Percentiles rank a stretch among this genome's conserved stretches.
These are phyloP conservation scores for Lophura nycthemera DNA, from an alignment of 2,113 vertebrate genomes.

Conservation along the genomic window DNA sequence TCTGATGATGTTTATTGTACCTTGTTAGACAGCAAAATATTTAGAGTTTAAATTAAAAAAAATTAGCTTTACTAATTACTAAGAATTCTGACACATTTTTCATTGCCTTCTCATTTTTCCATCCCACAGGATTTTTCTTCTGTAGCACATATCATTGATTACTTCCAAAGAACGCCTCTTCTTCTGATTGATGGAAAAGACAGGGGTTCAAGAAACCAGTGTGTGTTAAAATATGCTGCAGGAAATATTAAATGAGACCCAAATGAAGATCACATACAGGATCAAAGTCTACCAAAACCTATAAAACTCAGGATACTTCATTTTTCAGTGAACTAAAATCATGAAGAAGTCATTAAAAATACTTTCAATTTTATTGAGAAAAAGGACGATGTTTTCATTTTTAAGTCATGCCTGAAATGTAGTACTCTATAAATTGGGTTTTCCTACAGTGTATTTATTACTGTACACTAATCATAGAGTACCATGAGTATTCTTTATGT, in stretches of 20 bases:
- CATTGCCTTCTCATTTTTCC: neutral
- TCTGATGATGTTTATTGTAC: neutral
- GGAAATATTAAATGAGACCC: slow-evolving; percentile 68
- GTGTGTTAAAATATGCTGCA: slow-evolving; percentile 83
- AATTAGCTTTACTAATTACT: neutral
- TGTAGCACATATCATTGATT: slow-evolving; percentile 87
- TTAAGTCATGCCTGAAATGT: slow-evolving; percentile 34
- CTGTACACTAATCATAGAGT: slow-evolving; percentile 10
- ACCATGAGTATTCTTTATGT: neutral
- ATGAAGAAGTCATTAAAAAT: slow-evolving; percentile 49
- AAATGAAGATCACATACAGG: neutral
- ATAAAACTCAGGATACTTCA: neutral
- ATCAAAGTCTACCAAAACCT: neutral
- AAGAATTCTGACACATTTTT: neutral
- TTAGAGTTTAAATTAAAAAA: fast-evolving
- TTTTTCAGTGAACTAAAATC: neutral
- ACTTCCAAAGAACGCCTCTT: slow-evolving; percentile 88
- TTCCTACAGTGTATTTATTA: slow-evolving; percentile 47
- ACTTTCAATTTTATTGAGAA: slow-evolving; percentile 29
- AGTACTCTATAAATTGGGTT: neutral
- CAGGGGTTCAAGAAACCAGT: slow-evolving; percentile 88
- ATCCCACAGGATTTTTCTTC: slow-evolving; percentile 81
- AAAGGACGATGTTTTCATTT: neutral
- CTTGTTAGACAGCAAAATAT: neutral
- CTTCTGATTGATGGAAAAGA: slow-evolving; percentile 95